Percentiles rank a stretch among this genome's conserved stretches.
Conservation (phyloP, 1,140 invertebrate species). For the Drosophila kanapiae region DNA sequence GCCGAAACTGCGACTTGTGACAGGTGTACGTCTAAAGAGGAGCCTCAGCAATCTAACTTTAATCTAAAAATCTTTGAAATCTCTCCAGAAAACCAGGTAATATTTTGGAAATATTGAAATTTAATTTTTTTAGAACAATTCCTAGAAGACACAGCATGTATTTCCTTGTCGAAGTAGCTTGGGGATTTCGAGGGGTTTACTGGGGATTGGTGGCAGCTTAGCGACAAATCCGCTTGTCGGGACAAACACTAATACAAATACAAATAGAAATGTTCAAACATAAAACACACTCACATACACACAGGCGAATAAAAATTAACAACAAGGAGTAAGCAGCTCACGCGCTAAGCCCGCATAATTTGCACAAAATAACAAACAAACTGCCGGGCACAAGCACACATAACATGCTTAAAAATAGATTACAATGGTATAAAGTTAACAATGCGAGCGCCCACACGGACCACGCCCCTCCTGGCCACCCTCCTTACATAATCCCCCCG, state of each 20-base stretch:
- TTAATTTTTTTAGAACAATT: not conserved
- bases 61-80: not conserved
- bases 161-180: slow-evolving; percentile 1
- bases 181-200: not conserved
- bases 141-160: slow-evolving; percentile 9
- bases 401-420: slow-evolving; percentile 79
- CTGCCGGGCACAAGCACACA: slow-evolving; percentile 41
- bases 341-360: slow-evolving; percentile 74
- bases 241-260: slow-evolving; percentile 43
- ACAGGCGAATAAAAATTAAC: slow-evolving; percentile 55
- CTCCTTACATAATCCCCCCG: slow-evolving; percentile 5
- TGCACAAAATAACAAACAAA: slow-evolving; percentile 65
- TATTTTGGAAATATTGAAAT: not conserved
- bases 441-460: slow-evolving; percentile 44
- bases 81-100: too few relatives aligned
- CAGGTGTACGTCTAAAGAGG: not conserved
- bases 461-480: slow-evolving; percentile 2
- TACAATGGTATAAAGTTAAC: slow-evolving; percentile 80
- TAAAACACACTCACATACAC: slow-evolving; percentile 23
- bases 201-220: slow-evolving; percentile 42
- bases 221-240: slow-evolving; percentile 74
- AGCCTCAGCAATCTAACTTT: not conserved
- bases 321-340: slow-evolving; percentile 68
- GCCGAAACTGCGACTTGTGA: not conserved
- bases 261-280: slow-evolving; percentile 32